phyloP scores from a whole-genome alignment of 2,888 invertebrate species.

The Nomada lathburiana region DNA sequence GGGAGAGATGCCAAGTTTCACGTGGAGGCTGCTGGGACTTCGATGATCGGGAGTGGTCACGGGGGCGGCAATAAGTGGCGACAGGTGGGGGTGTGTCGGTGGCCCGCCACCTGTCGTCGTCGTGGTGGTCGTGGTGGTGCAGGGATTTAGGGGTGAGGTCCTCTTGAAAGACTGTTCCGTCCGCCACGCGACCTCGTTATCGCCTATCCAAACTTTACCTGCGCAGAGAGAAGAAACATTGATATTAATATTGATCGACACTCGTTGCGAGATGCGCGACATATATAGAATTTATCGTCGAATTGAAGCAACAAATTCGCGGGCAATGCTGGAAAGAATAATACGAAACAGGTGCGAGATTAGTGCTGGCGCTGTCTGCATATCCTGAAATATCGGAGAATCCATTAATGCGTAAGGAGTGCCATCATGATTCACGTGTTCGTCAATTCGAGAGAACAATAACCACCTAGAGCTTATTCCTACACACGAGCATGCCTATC shows the following conservation, averaged over 20 bases:
- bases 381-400: neutral
- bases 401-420: neutral
- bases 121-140: constrained; percentile 74
- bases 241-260: neutral
- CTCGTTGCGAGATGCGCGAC: neutral
- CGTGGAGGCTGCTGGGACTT: constrained; percentile 79
- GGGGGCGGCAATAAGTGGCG: constrained; percentile 80
- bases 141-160: constrained; percentile 77
- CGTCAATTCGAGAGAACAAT: neutral
- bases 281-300: too few species aligned
- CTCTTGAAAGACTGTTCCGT: constrained; percentile 81
- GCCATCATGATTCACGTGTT: neutral
- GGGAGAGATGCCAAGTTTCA: constrained; percentile 81
- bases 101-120: constrained; percentile 77
- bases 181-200: constrained; percentile 82
- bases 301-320: too few species aligned
- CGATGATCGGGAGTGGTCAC: constrained; percentile 81
- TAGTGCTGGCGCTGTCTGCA: too few species aligned
- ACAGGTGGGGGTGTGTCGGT: constrained; percentile 80
- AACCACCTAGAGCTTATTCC: constrained; percentile 14
- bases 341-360: too few species aligned
- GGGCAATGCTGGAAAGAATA: too few species aligned
- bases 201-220: constrained; percentile 83
- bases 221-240: constrained; percentile 34
- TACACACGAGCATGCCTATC: constrained; percentile 11